Evolutionary conservation across 2,888 invertebrate species (phyloP).

Genomic region (Ectemnius lituratus): DNA sequence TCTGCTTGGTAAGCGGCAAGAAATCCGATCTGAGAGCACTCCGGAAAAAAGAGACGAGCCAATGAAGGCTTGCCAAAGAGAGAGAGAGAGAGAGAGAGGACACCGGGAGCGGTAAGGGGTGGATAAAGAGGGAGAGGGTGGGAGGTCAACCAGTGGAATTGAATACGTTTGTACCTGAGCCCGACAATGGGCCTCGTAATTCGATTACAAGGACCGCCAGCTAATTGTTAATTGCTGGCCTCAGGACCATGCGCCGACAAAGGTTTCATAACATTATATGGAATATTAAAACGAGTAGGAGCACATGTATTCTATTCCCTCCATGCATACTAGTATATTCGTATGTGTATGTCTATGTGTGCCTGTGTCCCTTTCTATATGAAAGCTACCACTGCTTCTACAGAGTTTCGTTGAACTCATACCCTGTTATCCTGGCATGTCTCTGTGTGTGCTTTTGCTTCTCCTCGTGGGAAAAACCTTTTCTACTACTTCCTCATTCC

Average conservation of each 20-base stretch:
- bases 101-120: slow-evolving; percentile 37
- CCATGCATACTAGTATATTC: too few relatives aligned
- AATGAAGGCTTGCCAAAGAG: slow-evolving; percentile 44
- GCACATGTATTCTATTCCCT: slow-evolving; percentile 38
- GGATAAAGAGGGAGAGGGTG: slow-evolving; percentile 16
- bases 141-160: slow-evolving; percentile 66
- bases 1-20: slow-evolving; percentile 64
- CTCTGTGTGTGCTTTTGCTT: too few relatives aligned
- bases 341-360: slow-evolving; percentile 51
- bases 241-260: slow-evolving; percentile 70
- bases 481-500: slow-evolving; percentile 18
- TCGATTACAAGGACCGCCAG: slow-evolving; percentile 78
- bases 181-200: slow-evolving; percentile 77
- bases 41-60: slow-evolving; percentile 61
- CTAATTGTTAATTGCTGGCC: slow-evolving; percentile 78
- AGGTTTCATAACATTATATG: slow-evolving; percentile 67
- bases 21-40: slow-evolving; percentile 72
- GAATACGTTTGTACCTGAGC: slow-evolving; percentile 77
- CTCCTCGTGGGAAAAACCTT: slow-evolving; percentile 53
- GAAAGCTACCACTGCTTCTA: slow-evolving; percentile 30
- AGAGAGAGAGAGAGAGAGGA: slow-evolving; percentile 39
- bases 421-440: background rate
- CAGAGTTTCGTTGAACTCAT: slow-evolving; percentile 7
- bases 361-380: too few relatives aligned
- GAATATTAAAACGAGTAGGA: slow-evolving; percentile 71